A percentile compares a stretch with the other conserved stretches of the same genome.
phyloP scores from a whole-genome alignment of 2,113 vertebrate species.

The Prochilodus magdalenae region DNA sequence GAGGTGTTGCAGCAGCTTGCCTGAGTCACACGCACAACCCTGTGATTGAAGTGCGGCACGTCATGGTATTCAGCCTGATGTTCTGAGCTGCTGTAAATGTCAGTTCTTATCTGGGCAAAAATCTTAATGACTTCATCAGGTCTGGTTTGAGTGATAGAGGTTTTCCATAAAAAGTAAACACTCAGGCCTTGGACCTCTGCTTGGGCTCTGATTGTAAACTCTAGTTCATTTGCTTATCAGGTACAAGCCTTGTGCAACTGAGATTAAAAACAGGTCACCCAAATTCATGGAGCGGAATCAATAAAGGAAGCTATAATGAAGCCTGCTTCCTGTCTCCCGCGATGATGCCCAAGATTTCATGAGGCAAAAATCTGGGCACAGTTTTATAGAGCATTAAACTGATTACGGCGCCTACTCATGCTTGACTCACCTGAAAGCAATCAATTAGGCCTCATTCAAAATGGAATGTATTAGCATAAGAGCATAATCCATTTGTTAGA shows the following conservation, averaged over 20 bases:
- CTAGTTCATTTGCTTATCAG: not conserved
- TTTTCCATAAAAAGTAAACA: not conserved
- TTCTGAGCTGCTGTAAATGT: slow-evolving; percentile 44
- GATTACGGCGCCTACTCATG: not conserved
- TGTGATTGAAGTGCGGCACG: not conserved
- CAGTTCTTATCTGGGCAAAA: slow-evolving; percentile 25
- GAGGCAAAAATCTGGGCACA: not conserved
- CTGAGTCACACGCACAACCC: not conserved
- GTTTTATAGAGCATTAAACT: not conserved
- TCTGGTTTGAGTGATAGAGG: slow-evolving; percentile 12
- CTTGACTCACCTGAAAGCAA: slow-evolving; percentile 31
- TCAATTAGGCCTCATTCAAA: slow-evolving; percentile 19
- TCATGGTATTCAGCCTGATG: not conserved
- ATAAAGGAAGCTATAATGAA: slow-evolving; percentile 11
- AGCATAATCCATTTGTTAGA: slow-evolving; percentile 18
- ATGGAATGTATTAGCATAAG: slow-evolving; percentile 19
- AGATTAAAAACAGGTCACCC: slow-evolving; percentile 4
- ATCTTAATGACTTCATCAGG: slow-evolving; percentile 44
- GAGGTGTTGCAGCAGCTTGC: not conserved
- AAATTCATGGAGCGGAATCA: slow-evolving; percentile 2
- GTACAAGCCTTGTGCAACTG: not conserved
- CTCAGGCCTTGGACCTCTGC: not conserved
- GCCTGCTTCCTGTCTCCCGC: slow-evolving; percentile 1
- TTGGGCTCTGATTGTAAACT: slow-evolving; percentile 14
- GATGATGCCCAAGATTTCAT: not conserved